Base-by-base conservation (phyloP, 2,797 vertebrate species). In the Dendrocincla tyrannina region DNA sequence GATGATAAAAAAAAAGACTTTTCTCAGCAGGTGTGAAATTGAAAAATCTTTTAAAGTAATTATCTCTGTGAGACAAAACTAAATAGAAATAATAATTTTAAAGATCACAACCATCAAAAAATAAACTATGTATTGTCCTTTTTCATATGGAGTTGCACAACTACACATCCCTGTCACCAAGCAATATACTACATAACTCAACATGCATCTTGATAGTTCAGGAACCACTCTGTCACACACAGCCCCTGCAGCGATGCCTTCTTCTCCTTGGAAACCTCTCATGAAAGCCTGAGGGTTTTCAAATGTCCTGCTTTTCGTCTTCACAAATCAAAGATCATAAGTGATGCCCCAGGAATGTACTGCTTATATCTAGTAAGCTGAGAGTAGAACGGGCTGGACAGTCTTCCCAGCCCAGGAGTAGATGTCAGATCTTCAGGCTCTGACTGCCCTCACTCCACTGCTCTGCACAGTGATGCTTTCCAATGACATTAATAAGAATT, bases 1-100 rank as follows among this genome's bases (percentile, higher is more conserved):
- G 32, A 44, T 70, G 37, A 63, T 24, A 18, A 7, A 52, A 76
- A 81, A 67, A 44, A n/a, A n/a, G 0, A 27, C 5, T 83, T 63
- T 55, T 73, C 83, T 86, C 66, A 91, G 62, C 42, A 53, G 7
- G 33, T 78, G 35, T 63, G 76, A 95, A 92, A 88, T 16, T 64
- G 49, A 91, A 74, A 72, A 82, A 79, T 59, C 49, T 77, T 85
- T 89, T 80, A 39, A 84, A 88, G 55, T 56, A 85, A 77, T n/a
- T 75, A 74, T 32, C 39, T 62, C 13, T 24, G 28, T 42, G 41
- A 89, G 37, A 58, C 35, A 89, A 89, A 95, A 60, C 41, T 50
- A 76, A 79, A 79, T 22, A 67, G 24, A 79, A 78, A 91, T 64
- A 63, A 9, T 88, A 49, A 64, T 64, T 56, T n/a, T 52, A 89